Evolutionary conservation across 2,797 vertebrate genomes (phyloP).

Genomic region (Babyrousa celebensis): DNA sequence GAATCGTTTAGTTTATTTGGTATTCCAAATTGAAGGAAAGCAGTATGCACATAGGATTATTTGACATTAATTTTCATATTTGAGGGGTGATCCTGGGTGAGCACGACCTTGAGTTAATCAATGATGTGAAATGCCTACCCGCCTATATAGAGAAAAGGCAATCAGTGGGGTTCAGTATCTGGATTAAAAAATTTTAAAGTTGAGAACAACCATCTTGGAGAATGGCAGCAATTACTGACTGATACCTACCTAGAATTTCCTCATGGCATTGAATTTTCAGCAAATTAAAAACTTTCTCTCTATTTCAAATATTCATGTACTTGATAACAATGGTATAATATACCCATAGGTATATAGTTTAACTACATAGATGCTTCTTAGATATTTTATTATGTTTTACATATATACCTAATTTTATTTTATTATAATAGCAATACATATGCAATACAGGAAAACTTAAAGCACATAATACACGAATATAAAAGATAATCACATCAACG

Average conservation of each 20-base stretch:
- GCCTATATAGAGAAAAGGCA: neutral
- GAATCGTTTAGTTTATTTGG: neutral
- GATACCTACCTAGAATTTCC: neutral
- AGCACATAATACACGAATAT: neutral
- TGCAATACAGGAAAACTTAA: neutral
- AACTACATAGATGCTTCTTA: neutral
- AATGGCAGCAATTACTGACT: neutral
- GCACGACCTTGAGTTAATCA: neutral
- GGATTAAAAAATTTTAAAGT: neutral
- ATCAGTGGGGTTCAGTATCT: neutral
- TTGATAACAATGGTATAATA: neutral
- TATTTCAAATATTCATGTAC: slow-evolving; percentile 30
- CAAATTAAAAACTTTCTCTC: neutral
- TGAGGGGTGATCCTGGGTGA: neutral
- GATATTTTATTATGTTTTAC: neutral
- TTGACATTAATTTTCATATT: neutral
- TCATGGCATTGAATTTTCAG: neutral
- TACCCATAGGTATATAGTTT: neutral
- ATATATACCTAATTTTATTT: neutral
- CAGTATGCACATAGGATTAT: neutral
- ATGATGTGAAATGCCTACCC: neutral
- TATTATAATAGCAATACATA: slow-evolving; percentile 10
- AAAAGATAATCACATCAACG: neutral
- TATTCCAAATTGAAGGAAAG: neutral
- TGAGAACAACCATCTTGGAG: neutral